phyloP scores from a whole-genome alignment of 1,140 invertebrate species.

The Triops cancriformis region DNA sequence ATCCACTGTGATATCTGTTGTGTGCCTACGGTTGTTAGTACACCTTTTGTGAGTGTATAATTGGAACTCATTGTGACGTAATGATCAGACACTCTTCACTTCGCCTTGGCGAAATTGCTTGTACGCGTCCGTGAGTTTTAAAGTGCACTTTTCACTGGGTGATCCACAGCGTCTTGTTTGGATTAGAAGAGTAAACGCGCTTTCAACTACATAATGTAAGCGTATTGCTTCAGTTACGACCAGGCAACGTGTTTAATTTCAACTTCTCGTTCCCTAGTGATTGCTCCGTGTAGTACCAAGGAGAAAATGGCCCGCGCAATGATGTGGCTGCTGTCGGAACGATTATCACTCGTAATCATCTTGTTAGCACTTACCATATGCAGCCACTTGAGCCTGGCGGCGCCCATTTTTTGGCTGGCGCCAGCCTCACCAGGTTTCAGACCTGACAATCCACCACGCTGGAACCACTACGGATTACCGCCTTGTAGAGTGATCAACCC shows the following conservation, averaged over 20 bases:
- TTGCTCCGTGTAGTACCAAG: neutral
- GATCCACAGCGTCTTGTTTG: neutral
- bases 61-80: neutral
- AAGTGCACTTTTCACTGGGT: neutral
- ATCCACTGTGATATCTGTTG: neutral
- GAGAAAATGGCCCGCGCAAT: neutral
- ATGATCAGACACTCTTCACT: neutral
- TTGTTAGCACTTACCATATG: neutral
- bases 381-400: neutral
- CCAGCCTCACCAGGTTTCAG: neutral
- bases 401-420: conserved; percentile 7
- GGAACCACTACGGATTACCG: neutral
- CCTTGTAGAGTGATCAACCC: conserved; percentile 8
- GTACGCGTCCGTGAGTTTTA: neutral
- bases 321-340: neutral
- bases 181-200: neutral
- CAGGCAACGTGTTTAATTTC: neutral
- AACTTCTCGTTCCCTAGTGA: neutral
- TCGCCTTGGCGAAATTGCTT: neutral
- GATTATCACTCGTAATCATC: neutral
- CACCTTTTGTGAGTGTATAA: neutral
- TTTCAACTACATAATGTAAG: neutral
- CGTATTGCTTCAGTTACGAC: neutral
- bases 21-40: neutral
- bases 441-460: neutral